These are phyloP conservation scores for Trachelipus rathkii DNA, from an alignment of 1,140 invertebrate species.

Conservation along the genomic window DNA sequence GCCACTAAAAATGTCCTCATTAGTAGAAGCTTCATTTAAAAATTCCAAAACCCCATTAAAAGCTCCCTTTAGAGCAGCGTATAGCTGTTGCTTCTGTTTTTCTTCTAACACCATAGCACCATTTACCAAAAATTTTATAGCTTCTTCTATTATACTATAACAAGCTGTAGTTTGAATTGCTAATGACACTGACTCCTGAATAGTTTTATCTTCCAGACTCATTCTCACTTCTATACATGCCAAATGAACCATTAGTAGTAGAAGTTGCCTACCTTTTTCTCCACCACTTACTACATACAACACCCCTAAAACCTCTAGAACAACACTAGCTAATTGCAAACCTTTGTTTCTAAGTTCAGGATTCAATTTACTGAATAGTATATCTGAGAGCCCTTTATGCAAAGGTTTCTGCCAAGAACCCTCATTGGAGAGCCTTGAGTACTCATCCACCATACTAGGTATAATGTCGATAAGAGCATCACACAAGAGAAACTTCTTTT, in stretches of 20 bases:
- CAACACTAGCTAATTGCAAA: slow-evolving; percentile 71
- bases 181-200: slow-evolving; percentile 70
- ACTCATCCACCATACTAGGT: slow-evolving; percentile 57
- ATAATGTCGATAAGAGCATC: slow-evolving; percentile 68
- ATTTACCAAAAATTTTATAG: slow-evolving; percentile 75
- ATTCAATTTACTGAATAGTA: slow-evolving; percentile 77
- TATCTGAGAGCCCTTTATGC: slow-evolving; percentile 56
- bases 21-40: slow-evolving; percentile 59
- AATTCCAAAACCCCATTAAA: slow-evolving; percentile 75
- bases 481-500: slow-evolving; percentile 81
- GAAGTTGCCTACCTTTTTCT: slow-evolving; percentile 63
- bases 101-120: slow-evolving; percentile 72
- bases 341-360: slow-evolving; percentile 82
- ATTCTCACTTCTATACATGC: slow-evolving; percentile 86
- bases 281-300: slow-evolving; percentile 45
- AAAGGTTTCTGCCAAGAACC: slow-evolving; percentile 53
- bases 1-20: slow-evolving; percentile 36
- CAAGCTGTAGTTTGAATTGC: slow-evolving; percentile 67
- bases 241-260: slow-evolving; percentile 76
- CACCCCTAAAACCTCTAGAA: slow-evolving; percentile 71
- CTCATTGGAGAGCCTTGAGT: neutral
- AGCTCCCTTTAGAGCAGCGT: slow-evolving; percentile 74
- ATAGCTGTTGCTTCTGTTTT: slow-evolving; percentile 83
- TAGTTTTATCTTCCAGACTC: slow-evolving; percentile 74
- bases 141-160: slow-evolving; percentile 75